phyloP scores from a whole-genome alignment of 2,797 vertebrate genomes.

The Nyctalus aviator region DNA sequence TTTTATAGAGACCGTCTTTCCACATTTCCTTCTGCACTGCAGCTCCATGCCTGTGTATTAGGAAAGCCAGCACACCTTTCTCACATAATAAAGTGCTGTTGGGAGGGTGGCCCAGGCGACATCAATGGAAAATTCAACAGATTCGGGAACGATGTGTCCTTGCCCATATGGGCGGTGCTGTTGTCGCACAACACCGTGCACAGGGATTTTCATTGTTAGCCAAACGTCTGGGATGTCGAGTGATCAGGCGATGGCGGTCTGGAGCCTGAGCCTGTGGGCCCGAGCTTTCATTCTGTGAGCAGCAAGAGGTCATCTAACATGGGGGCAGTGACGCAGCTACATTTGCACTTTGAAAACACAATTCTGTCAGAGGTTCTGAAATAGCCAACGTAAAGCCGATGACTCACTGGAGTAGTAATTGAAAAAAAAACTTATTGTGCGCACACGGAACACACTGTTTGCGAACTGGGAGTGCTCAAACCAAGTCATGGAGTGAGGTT shows the following conservation, averaged over 20 bases:
- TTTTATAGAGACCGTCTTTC: neutral
- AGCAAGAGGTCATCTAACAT: neutral
- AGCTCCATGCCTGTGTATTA: neutral
- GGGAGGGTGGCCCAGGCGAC: neutral
- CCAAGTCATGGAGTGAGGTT: neutral
- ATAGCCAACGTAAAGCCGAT: neutral
- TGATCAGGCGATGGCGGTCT: neutral
- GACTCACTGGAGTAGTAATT: neutral
- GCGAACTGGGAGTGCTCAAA: neutral
- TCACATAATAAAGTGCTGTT: neutral
- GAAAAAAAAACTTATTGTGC: neutral
- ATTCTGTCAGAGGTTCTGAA: neutral
- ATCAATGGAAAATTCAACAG: neutral
- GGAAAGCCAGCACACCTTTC: neutral
- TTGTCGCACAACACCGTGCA: slow-evolving; percentile 39
- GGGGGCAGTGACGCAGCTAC: neutral
- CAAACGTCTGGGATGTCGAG: slow-evolving; percentile 6
- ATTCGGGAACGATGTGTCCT: slow-evolving; percentile 36
- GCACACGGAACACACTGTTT: neutral
- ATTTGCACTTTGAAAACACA: neutral
- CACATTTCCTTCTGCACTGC: neutral
- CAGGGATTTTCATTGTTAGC: slow-evolving; percentile 56
- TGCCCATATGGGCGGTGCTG: slow-evolving; percentile 14
- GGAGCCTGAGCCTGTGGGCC: neutral
- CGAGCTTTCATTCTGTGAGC: neutral